phyloP scores from a whole-genome alignment of 2,888 invertebrate genomes.

The Coleophora flavipennella region DNA sequence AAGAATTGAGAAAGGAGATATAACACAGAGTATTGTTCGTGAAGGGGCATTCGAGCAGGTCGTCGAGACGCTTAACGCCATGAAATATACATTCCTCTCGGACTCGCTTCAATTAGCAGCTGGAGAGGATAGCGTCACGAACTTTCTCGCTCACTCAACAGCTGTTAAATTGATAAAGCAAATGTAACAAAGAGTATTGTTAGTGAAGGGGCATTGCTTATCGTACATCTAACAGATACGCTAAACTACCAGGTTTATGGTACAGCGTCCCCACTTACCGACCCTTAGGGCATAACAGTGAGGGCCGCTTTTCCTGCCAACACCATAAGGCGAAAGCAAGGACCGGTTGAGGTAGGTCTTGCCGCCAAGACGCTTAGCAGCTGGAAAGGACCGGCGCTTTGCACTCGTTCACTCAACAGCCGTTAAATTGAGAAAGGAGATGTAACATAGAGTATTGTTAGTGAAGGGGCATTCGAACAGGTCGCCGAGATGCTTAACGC shows the following conservation, averaged over 20 bases:
- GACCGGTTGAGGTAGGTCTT: too few relatives aligned
- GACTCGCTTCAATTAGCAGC: slow-evolving; percentile 39
- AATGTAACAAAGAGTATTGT: slow-evolving; percentile 21
- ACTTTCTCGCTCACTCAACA: slow-evolving; percentile 4
- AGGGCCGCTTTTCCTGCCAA: too few relatives aligned
- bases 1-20: not conserved
- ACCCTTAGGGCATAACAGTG: too few relatives aligned
- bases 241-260: too few relatives aligned
- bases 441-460: slow-evolving; percentile 26
- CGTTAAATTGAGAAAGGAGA: not conserved
- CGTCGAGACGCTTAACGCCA: slow-evolving; percentile 33
- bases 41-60: slow-evolving; percentile 27
- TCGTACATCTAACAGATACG: too few relatives aligned
- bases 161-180: not conserved
- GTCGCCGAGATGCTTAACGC: slow-evolving; percentile 32
- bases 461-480: slow-evolving; percentile 29
- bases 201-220: slow-evolving; percentile 33
- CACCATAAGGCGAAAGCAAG: too few relatives aligned
- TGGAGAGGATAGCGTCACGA: slow-evolving; percentile 12
- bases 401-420: slow-evolving; percentile 4
- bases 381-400: slow-evolving; percentile 12
- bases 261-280: too few relatives aligned
- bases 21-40: slow-evolving; percentile 31
- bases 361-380: slow-evolving; percentile 44
- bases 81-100: slow-evolving; percentile 39